phyloP scores from a whole-genome alignment of 2,797 vertebrate genomes.

The Tiaroga cobitis region DNA sequence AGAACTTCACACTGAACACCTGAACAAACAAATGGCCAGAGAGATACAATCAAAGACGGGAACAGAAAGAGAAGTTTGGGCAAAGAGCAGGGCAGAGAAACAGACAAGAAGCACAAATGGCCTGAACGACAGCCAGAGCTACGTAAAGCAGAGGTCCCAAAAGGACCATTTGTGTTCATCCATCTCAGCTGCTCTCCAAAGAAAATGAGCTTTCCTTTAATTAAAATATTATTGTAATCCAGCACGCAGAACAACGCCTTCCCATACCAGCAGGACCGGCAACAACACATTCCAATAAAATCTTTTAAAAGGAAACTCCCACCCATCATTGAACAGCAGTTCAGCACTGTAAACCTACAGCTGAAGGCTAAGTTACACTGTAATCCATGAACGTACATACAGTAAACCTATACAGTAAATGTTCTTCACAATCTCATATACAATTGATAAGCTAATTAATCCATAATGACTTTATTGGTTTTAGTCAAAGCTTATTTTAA shows the following conservation, averaged over 20 bases:
- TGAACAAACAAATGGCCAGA: constrained; percentile 64
- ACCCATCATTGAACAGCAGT: constrained; percentile 16
- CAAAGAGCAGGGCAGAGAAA: not conserved
- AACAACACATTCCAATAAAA: constrained; percentile 55
- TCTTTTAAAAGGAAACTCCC: constrained; percentile 43
- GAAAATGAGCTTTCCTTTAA: constrained; percentile 30
- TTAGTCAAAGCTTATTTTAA: not conserved
- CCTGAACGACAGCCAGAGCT: not conserved
- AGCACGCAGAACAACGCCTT: constrained; percentile 44
- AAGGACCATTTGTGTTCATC: constrained; percentile 32
- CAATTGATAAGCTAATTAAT: not conserved
- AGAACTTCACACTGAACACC: constrained; percentile 65
- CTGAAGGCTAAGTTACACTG: not conserved
- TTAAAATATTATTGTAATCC: constrained; percentile 56
- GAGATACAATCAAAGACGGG: constrained; percentile 16
- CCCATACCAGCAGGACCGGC: constrained; percentile 29
- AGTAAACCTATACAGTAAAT: not conserved
- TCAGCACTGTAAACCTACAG: not conserved
- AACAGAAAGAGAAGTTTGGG: constrained; percentile 31
- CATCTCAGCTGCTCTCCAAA: constrained; percentile 38
- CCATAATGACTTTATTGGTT: not conserved
- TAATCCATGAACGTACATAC: not conserved
- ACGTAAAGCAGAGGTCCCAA: constrained; percentile 31
- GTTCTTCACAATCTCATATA: not conserved
- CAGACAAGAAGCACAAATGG: constrained; percentile 17